Conservation (phyloP, 2,888 invertebrate species). For the Plagodis dolabraria region DNA sequence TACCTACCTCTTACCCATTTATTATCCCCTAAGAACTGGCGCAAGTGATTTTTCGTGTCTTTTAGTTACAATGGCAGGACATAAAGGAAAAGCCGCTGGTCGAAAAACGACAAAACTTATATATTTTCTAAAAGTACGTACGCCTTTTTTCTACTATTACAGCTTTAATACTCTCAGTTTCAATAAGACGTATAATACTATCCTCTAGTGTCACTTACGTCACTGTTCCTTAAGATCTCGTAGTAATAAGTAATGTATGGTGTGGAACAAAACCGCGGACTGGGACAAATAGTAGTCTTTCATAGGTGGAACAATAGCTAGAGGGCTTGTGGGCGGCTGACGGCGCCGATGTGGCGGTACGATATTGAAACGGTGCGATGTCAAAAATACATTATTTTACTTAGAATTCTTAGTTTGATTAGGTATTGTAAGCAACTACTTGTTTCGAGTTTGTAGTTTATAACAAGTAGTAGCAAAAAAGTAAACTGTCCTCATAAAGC, state of each 20-base stretch:
- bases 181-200: background rate
- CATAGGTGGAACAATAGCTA: conserved; percentile 44
- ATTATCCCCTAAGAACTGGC: background rate
- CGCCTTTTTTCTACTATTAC: background rate
- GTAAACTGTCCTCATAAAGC: no score
- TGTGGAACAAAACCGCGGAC: conserved; percentile 35
- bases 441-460: no score
- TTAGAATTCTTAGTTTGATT: no score
- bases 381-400: background rate
- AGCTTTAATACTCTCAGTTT: background rate
- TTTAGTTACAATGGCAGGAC: background rate
- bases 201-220: background rate
- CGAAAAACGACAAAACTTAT: background rate
- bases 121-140: background rate
- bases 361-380: conserved; percentile 34
- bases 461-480: no score
- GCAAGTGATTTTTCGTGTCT: conserved; percentile 1
- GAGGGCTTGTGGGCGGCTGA: conserved; percentile 37
- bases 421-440: no score
- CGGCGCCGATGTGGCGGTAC: conserved; percentile 31
- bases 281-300: conserved; percentile 50
- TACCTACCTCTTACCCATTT: no score
- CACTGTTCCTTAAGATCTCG: conserved; percentile 6
- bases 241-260: conserved; percentile 49
- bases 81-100: background rate